These are phyloP conservation scores for Dipodomys ordii DNA, from an alignment of 2,113 vertebrate genomes.

Conservation along the genomic window DNA sequence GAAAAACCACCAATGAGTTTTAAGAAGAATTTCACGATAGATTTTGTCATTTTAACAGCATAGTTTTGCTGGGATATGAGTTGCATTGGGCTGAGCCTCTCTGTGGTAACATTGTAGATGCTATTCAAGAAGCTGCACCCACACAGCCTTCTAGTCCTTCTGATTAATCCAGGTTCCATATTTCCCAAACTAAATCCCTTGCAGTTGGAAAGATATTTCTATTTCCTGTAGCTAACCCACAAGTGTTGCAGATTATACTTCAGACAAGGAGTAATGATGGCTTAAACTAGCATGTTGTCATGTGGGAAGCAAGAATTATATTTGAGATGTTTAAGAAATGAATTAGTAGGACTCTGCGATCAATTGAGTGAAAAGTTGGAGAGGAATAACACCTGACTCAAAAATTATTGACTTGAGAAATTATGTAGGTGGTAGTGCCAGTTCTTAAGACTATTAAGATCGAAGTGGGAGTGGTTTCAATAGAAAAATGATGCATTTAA, in stretches of 20 bases:
- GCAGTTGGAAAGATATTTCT: background rate
- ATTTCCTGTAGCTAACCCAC: background rate
- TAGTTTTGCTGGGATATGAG: background rate
- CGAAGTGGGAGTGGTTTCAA: background rate
- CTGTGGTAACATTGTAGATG: background rate
- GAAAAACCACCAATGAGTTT: background rate
- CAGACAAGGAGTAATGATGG: background rate
- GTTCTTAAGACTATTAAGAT: constrained; percentile 41
- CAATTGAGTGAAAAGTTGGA: background rate
- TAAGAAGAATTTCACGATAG: background rate
- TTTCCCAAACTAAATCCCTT: background rate
- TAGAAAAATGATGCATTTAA: constrained; percentile 19
- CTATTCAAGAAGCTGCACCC: background rate
- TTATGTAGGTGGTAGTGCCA: background rate
- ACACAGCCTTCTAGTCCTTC: background rate
- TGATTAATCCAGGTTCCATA: background rate
- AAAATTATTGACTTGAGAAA: constrained; percentile 51
- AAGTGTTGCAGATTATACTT: background rate
- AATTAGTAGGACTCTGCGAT: background rate
- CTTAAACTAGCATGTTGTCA: background rate
- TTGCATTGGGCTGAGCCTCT: background rate
- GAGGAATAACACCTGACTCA: constrained; percentile 42
- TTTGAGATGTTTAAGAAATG: background rate
- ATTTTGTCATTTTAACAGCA: constrained; percentile 21
- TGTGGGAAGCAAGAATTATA: background rate